phyloP scores from a whole-genome alignment of 2,888 invertebrate genomes.

The Meta bourneti region DNA sequence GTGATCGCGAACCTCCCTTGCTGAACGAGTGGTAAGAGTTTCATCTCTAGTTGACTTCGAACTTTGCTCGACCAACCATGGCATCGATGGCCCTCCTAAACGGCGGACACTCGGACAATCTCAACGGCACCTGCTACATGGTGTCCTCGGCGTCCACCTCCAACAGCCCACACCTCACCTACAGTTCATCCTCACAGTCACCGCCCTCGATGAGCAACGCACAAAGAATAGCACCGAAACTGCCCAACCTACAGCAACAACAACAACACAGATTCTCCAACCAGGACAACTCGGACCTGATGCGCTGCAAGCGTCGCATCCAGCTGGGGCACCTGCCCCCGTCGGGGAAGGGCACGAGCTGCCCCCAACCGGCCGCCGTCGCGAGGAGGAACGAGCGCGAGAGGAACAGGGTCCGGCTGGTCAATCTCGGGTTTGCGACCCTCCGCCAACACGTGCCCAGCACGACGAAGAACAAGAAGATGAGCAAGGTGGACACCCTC shows the following conservation, averaged over 20 bases:
- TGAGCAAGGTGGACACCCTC: conserved; percentile 86
- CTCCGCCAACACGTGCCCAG: conserved; percentile 93
- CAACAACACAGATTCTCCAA: conserved; percentile 20
- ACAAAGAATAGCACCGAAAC: conserved; percentile 41
- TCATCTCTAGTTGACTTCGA: neutral
- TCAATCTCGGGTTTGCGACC: conserved; percentile 88
- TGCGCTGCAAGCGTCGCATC: conserved; percentile 73
- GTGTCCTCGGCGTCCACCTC: neutral
- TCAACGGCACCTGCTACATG: conserved; percentile 33
- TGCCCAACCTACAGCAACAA: conserved; percentile 2
- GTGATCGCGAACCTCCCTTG: too few relatives aligned
- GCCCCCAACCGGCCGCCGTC: conserved; percentile 85
- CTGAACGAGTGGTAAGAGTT: too few relatives aligned
- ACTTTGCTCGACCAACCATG: conserved; percentile 30
- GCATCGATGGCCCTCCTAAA: conserved; percentile 54
- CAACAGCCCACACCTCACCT: neutral
- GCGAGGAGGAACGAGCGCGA: conserved; percentile 95
- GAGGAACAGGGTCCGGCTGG: conserved; percentile 94
- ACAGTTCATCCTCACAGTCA: conserved; percentile 3
- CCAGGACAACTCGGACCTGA: conserved; percentile 47
- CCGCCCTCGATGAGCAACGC: neutral
- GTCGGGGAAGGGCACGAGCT: conserved; percentile 3
- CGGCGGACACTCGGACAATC: conserved; percentile 23
- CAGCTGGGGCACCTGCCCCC: conserved; percentile 71
- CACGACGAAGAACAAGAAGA: conserved; percentile 79